Evolutionary conservation across 2,113 vertebrate genomes (phyloP), one percentile per base, ranked within the genome.

Genomic region (Antigone vipio): DNA sequence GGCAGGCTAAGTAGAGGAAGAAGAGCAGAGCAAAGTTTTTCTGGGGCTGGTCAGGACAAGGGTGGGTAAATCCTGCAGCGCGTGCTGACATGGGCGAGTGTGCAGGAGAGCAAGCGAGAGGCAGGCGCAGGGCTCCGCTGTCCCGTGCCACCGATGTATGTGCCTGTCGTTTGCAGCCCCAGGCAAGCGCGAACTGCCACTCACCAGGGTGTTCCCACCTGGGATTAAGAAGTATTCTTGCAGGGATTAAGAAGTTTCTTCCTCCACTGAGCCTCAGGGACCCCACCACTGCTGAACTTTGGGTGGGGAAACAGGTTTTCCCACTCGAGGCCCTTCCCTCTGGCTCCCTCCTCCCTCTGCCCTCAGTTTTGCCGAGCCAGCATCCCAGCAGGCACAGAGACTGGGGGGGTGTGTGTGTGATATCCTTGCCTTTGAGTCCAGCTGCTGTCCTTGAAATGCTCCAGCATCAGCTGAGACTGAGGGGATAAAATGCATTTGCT

Each of bases 341-440:
- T 30, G 35, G 14, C 47, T 55, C 8, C 17, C 7, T 81, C 29
- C 19, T 55, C 26, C n/a, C 11, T 64, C 40, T 56, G 32, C 55
- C 45, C 12, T 29, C 5, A 42, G 19, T 44, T 75, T 49, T 53
- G 27, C 17, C 1, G 2, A 85, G 45, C 20, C 32, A 47, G 20
- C 7, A 0, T 76, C 30, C 63, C 59, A 55, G n/a, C 3, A 7
- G 64, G 30, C 60, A 40, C 3, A 29, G 93, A 63, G 67, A 75
- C 5, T 0, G 2, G 8, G 24, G 19, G 34, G 32, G n/a, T 85
- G n/a, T n/a, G n/a, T n/a, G 38, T 38, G 38, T 7, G 0, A 1
- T 5, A 24, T 69, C 47, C 16, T 20, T 53, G 13, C 34, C 60
- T 78, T 40, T 50, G 60, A 35, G 34, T 77, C 60, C 64, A 88